Percentiles rank a stretch among this genome's conserved stretches.
Conservation (phyloP, 2,113 vertebrate genomes). For the Mustela lutreola region DNA sequence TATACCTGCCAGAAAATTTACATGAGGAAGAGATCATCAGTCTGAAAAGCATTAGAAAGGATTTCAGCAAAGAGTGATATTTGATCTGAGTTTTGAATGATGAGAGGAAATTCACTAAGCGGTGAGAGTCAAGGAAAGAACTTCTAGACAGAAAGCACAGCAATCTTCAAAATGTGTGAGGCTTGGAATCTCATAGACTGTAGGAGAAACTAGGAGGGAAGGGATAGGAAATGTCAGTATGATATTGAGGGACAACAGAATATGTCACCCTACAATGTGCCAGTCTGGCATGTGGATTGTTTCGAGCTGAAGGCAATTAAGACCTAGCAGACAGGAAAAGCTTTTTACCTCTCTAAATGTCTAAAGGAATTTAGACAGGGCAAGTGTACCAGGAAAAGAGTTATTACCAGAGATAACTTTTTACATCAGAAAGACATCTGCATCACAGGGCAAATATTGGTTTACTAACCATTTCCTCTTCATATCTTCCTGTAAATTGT, state of each 20-base stretch:
- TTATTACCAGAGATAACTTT: not conserved
- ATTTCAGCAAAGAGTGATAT: not conserved
- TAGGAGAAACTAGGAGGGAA: not conserved
- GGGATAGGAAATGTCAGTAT: not conserved
- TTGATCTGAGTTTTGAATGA: not conserved
- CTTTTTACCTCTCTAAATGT: not conserved
- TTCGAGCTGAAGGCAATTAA: not conserved
- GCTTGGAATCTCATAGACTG: not conserved
- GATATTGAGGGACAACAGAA: not conserved
- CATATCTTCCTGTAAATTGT: not conserved
- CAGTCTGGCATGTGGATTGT: not conserved
- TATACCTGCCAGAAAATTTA: not conserved
- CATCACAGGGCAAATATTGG: not conserved
- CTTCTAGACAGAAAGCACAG: not conserved
- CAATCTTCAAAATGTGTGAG: not conserved
- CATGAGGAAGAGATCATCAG: not conserved
- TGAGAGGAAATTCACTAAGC: not conserved
- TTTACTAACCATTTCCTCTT: not conserved
- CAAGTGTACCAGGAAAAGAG: not conserved
- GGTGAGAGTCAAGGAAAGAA: not conserved
- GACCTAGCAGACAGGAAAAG: not conserved
- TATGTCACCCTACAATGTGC: not conserved
- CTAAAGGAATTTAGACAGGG: not conserved
- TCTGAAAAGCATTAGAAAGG: not conserved
- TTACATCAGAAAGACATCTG: not conserved